Evolutionary conservation across 2,113 vertebrate genomes (phyloP).

Genomic region (Phoenicopterus ruber): DNA sequence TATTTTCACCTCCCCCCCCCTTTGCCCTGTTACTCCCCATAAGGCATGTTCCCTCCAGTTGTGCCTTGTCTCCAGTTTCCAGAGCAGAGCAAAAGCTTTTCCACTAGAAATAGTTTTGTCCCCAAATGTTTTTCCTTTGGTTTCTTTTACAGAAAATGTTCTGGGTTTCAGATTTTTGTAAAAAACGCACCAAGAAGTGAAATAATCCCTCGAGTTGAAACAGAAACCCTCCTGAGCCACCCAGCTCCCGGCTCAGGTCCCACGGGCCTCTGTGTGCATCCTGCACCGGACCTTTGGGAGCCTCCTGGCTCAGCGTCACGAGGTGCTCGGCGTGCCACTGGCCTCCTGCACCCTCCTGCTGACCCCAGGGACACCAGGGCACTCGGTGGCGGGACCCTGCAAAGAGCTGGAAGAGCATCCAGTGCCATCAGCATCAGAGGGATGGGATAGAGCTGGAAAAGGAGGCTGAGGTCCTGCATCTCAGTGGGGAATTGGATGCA

Average conservation of each 20-base stretch:
- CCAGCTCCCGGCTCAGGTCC: not conserved
- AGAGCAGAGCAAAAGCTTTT: not conserved
- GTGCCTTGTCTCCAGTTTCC: not conserved
- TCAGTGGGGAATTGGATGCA: not conserved
- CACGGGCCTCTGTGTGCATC: not conserved
- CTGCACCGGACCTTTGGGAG: not conserved
- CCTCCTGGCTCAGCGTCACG: not conserved
- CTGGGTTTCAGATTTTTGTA: not conserved
- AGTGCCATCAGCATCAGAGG: not conserved
- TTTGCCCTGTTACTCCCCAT: not conserved
- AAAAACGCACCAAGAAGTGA: not conserved
- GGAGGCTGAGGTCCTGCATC: not conserved
- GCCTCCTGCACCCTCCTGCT: not conserved
- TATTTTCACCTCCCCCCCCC: not conserved
- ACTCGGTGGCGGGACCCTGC: accelerated
- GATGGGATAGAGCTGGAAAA: not conserved
- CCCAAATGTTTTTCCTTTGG: not conserved
- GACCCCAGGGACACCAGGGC: too few relatives aligned
- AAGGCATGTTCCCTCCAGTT: not conserved
- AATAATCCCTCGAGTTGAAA: not conserved
- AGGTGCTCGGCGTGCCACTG: not conserved
- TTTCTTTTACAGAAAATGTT: not conserved
- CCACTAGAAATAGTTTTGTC: not conserved
- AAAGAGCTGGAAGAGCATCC: not conserved
- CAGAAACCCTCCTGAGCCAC: not conserved